Base-by-base conservation (phyloP, 2,113 vertebrate genomes). In the Epinephelus fuscoguttatus region DNA sequence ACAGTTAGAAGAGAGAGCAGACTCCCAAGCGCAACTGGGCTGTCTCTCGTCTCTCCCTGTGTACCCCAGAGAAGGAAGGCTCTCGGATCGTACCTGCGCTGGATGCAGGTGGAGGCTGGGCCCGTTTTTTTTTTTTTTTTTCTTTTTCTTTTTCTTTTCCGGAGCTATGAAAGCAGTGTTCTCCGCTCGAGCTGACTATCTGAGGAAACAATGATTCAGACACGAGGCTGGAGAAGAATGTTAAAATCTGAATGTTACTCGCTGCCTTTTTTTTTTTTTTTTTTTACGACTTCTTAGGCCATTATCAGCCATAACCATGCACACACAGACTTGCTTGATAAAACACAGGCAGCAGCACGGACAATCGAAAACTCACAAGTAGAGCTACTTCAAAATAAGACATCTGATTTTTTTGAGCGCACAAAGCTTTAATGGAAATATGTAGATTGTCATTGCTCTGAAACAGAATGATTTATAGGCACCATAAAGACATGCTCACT, bases 1-100 rank as follows among this genome's bases (percentile, higher is more conserved):
- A 87, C 87, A 83, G 77, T 88, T 79, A 70, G 87, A 84, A 55
- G 82, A 75, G 57, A 74, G 75, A 87, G 84, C 71, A 73, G 75
- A 78, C 81, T 88, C 70, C 85, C 57, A 10, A 90, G 74, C 71
- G 78, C 68, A 74, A 79, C 77, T 64, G 79, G 84, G 81, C 87
- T 68, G 71, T 59, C 69, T 77, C 67, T 69, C 70, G 33, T 37
- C 33, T 83, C 81, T 80, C 63, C 52, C 25, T 7, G 18, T 21
- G 73, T 45, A 49, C 85, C 81, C 86, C 33, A 57, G 74, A 84
- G 83, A 60, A 64, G 60, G 64, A 60, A 64, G 60, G 64, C 55
- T 75, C 68, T 64, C 21, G 21, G 53, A 45, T 63, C 6, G 15
- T 40, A 63, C 76, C 71, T 63, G 70, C 77, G n/a, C 50, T 18